Conservation (phyloP, 2,888 invertebrate species). For the Ethmia dodecea region DNA sequence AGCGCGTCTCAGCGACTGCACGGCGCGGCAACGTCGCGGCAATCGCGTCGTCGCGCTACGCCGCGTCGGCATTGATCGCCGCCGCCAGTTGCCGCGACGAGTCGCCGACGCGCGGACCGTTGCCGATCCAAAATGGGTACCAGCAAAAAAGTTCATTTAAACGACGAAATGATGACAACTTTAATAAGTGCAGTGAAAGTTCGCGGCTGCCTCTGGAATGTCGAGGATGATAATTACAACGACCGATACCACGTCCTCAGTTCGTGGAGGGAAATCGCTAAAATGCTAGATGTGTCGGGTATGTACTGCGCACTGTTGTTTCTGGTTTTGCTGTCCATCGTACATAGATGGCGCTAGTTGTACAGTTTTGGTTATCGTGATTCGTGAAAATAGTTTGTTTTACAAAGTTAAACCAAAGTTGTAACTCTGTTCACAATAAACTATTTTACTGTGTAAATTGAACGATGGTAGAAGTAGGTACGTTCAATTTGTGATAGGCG, state of each 20-base stretch:
- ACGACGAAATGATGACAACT: constrained; percentile 15
- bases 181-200: constrained; percentile 36
- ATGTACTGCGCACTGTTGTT: constrained; percentile 1
- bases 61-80: constrained; percentile 5
- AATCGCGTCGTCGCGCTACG: constrained; percentile 18
- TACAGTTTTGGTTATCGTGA: too few relatives aligned
- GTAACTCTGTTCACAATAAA: too few relatives aligned
- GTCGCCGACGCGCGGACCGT: constrained; percentile 12
- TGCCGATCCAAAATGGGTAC: constrained; percentile 19
- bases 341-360: constrained; percentile 25
- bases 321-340: not conserved
- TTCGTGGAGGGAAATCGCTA: constrained; percentile 39
- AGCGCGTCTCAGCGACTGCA: constrained; percentile 9
- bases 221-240: constrained; percentile 30
- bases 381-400: too few relatives aligned
- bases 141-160: constrained; percentile 9
- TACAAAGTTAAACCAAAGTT: too few relatives aligned
- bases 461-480: too few relatives aligned
- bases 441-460: too few relatives aligned
- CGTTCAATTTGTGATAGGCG: too few relatives aligned
- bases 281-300: constrained; percentile 34
- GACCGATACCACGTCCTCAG: constrained; percentile 27
- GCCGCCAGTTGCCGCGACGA: constrained; percentile 16
- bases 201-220: constrained; percentile 39
- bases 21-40: constrained; percentile 29